Conservation (phyloP, 2,113 vertebrate genomes). For the Sclerurus mexicanus region DNA sequence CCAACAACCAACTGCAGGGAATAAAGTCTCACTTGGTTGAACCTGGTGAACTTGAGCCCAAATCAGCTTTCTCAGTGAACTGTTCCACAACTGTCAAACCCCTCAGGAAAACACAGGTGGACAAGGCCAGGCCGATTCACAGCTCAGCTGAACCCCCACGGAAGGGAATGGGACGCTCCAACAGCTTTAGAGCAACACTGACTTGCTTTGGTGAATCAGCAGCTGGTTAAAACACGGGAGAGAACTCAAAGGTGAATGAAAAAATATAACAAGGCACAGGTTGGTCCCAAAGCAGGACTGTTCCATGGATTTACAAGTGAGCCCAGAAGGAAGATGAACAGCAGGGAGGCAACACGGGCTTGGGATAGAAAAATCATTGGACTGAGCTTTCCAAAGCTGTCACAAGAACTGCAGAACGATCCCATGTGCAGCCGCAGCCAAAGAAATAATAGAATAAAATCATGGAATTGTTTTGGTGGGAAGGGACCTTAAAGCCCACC, state of each 20-base stretch:
- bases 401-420: background rate
- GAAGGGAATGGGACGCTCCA: background rate
- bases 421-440: background rate
- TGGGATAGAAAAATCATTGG: background rate
- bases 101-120: background rate
- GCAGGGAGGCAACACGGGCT: background rate
- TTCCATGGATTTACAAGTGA: background rate
- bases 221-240: background rate
- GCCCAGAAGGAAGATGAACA: background rate
- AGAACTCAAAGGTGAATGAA: background rate
- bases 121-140: background rate
- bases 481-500: background rate
- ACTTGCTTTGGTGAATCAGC: background rate
- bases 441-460: background rate
- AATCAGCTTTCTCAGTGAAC: background rate
- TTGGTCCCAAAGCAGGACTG: background rate
- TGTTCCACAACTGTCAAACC: background rate
- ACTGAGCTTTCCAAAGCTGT: background rate
- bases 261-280: background rate
- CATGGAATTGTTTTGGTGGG: background rate
- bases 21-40: background rate
- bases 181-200: background rate
- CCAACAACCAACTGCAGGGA: background rate
- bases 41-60: background rate
- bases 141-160: background rate